Evolutionary conservation across 2,797 vertebrate genomes (phyloP).

Genomic region (Bucorvus abyssinicus): DNA sequence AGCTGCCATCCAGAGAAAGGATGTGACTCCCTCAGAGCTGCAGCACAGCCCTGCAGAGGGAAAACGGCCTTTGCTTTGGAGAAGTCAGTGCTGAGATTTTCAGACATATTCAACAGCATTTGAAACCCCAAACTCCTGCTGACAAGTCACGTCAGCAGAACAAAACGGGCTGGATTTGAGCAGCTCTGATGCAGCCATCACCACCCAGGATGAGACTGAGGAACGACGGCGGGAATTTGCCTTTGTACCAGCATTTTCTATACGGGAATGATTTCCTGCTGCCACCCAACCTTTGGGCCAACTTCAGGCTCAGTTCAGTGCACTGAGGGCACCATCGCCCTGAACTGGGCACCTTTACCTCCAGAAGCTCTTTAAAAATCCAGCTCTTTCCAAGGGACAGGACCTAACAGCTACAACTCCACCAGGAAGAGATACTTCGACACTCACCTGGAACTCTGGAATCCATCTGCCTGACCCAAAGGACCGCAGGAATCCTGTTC

Average conservation of each 20-base stretch:
- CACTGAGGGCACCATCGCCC: neutral
- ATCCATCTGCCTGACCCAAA: neutral
- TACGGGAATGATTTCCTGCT: neutral
- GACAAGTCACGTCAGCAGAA: no score
- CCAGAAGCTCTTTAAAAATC: neutral
- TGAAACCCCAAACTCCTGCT: no score
- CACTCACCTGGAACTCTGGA: neutral
- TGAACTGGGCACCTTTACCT: neutral
- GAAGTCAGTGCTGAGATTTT: no score
- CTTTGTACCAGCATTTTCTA: neutral
- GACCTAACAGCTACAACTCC: neutral
- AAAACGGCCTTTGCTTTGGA: no score
- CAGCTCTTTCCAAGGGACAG: neutral
- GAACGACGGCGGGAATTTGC: neutral
- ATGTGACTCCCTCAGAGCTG: no score
- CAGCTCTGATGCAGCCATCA: neutral
- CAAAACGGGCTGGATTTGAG: neutral
- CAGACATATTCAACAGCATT: no score
- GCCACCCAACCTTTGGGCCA: neutral
- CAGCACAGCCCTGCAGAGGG: no score
- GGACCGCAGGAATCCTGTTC: neutral
- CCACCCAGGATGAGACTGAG: rapidly evolving
- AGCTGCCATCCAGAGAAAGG: no score
- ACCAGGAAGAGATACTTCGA: neutral
- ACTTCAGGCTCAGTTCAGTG: neutral